phyloP scores from a whole-genome alignment of 2,113 vertebrate genomes.

The Orycteropus afer region DNA sequence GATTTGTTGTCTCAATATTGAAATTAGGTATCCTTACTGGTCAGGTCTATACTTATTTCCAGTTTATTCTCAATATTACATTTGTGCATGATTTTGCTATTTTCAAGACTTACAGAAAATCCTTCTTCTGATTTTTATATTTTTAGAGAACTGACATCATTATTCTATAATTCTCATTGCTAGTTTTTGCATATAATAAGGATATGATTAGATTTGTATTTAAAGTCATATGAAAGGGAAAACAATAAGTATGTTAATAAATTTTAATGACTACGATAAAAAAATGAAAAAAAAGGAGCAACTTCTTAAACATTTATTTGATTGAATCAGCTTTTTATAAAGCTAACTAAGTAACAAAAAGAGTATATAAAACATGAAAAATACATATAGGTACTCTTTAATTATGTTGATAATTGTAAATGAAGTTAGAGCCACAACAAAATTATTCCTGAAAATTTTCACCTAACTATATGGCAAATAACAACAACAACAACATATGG shows the following conservation, averaged over 20 bases:
- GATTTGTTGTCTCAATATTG: neutral
- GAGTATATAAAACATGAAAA: neutral
- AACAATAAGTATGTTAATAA: conserved; percentile 5
- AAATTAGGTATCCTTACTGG: neutral
- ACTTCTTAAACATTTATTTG: neutral
- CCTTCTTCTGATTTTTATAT: neutral
- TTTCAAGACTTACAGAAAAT: neutral
- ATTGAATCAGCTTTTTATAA: neutral
- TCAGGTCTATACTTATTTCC: neutral
- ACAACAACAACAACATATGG: too few species aligned
- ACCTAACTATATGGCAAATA: neutral
- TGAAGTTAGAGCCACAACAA: neutral
- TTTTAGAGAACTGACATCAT: conserved; percentile 36
- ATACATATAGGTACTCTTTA: neutral
- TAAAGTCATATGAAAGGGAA: conserved; percentile 45
- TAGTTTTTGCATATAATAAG: conserved; percentile 5
- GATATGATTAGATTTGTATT: conserved; percentile 52
- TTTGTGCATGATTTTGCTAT: neutral
- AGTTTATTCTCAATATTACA: neutral
- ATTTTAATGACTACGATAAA: neutral
- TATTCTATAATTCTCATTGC: conserved; percentile 19
- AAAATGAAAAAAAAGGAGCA: neutral
- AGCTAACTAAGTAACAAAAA: neutral
- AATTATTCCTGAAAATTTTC: neutral
- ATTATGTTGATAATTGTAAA: neutral